These are phyloP conservation scores for Euglossa dilemma DNA, from an alignment of 1,140 invertebrate genomes.

Conservation along the genomic window DNA sequence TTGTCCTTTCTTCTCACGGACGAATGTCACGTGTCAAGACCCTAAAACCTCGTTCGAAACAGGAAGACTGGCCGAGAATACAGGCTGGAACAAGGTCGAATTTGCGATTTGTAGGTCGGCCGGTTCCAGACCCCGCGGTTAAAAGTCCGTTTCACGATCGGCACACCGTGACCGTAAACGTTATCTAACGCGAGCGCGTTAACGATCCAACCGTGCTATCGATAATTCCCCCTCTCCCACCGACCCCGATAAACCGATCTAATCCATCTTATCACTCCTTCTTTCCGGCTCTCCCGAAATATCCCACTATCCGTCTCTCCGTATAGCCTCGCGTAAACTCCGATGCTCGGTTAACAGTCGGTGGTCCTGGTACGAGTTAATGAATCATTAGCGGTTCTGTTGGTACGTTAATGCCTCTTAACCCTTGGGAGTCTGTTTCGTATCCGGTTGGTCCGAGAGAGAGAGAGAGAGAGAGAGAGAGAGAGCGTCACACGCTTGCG, in stretches of 20 bases:
- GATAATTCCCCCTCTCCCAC: too few species aligned
- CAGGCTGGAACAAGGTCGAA: slow-evolving; percentile 55
- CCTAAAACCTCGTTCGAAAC: slow-evolving; percentile 67
- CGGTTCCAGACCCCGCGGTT: slow-evolving; percentile 33
- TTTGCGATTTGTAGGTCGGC: slow-evolving; percentile 59
- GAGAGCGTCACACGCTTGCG: not conserved
- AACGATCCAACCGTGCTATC: not conserved
- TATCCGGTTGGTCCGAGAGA: slow-evolving; percentile 68
- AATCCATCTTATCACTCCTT: too few species aligned
- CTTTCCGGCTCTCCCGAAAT: not conserved
- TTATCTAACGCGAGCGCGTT: not conserved
- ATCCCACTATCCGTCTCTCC: not conserved
- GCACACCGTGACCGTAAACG: slow-evolving; percentile 1
- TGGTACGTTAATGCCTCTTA: slow-evolving; percentile 72
- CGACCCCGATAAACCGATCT: too few species aligned
- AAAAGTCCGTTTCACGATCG: slow-evolving; percentile 27
- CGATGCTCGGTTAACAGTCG: slow-evolving; percentile 28
- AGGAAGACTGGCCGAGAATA: slow-evolving; percentile 53
- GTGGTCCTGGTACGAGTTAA: slow-evolving; percentile 55
- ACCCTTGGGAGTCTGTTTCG: slow-evolving; percentile 73
- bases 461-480: not conserved
- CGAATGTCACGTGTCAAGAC: slow-evolving; percentile 62
- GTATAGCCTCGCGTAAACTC: slow-evolving; percentile 19
- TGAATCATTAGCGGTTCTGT: slow-evolving; percentile 72
- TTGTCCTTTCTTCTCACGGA: slow-evolving; percentile 22